A percentile compares a stretch with the other conserved stretches of the same genome.
Evolutionary conservation across 2,797 vertebrate species (phyloP).

Genomic region (Chelon auratus): DNA sequence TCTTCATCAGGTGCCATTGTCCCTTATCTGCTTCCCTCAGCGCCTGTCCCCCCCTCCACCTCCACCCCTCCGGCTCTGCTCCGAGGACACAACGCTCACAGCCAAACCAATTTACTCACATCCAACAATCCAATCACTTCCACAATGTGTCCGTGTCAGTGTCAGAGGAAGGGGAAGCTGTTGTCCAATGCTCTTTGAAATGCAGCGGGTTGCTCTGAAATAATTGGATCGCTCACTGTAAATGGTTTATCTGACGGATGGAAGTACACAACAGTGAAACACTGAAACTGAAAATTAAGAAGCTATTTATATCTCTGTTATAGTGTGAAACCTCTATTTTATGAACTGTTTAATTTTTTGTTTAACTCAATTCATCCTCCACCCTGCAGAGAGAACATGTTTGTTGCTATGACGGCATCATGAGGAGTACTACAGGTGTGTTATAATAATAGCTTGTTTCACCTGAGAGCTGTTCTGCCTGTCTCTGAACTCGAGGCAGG

Average conservation of each 20-base stretch:
- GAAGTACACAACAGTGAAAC: constrained; percentile 25
- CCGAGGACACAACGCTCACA: constrained; percentile 45
- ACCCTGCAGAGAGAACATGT: constrained; percentile 29
- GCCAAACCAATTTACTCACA: constrained; percentile 71
- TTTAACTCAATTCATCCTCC: neutral
- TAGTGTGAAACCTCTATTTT: constrained; percentile 6
- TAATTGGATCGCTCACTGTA: constrained; percentile 59
- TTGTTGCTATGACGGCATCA: constrained; percentile 59
- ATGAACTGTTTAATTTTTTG: neutral
- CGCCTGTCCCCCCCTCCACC: constrained; percentile 31
- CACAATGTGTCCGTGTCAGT: constrained; percentile 72
- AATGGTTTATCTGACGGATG: constrained; percentile 44
- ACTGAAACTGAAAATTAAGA: constrained; percentile 14
- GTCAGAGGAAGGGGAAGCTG: constrained; percentile 53
- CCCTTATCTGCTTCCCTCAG: constrained; percentile 66
- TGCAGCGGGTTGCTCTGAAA: constrained; percentile 52
- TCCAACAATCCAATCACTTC: constrained; percentile 74
- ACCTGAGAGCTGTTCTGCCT: constrained; percentile 30
- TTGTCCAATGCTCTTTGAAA: constrained; percentile 71
- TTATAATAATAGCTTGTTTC: constrained; percentile 63
- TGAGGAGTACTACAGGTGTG: constrained; percentile 41
- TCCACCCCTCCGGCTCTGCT: constrained; percentile 48
- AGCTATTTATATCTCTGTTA: constrained; percentile 4
- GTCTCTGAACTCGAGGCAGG: constrained; percentile 7
- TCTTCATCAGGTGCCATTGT: constrained; percentile 66